Conservation (phyloP, 2,888 invertebrate species). For the Troides helena region DNA sequence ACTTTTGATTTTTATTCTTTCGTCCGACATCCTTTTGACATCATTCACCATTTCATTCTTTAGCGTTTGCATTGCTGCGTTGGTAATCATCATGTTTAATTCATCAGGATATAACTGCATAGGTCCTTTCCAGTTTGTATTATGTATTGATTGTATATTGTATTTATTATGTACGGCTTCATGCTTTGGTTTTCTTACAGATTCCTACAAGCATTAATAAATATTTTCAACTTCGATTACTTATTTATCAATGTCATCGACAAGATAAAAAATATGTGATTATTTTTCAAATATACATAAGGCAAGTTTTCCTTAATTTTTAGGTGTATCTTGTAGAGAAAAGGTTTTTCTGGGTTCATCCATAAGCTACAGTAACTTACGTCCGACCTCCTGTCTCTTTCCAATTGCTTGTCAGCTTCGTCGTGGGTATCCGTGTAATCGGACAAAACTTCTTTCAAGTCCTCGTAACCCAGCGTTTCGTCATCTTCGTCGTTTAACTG, state of each 20-base stretch:
- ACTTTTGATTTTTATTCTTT: constrained; percentile 37
- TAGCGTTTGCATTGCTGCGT: constrained; percentile 41
- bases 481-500: constrained; percentile 52
- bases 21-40: constrained; percentile 35
- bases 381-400: constrained; percentile 44
- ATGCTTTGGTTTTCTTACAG: background rate
- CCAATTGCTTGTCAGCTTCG: constrained; percentile 43
- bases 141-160: constrained; percentile 40
- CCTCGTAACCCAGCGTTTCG: constrained; percentile 51
- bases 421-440: constrained; percentile 49
- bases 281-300: no score
- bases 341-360: no score
- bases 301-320: no score
- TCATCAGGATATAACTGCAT: constrained; percentile 65
- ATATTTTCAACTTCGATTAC: no score
- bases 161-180: constrained; percentile 5
- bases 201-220: background rate
- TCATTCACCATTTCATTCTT: constrained; percentile 36
- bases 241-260: no score
- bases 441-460: constrained; percentile 51
- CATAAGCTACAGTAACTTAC: constrained; percentile 22
- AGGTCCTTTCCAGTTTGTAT: constrained; percentile 64
- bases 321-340: no score
- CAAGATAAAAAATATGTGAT: no score
- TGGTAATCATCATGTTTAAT: constrained; percentile 50